Conservation (phyloP, 2,888 invertebrate genomes). For the Acleris cristana region DNA sequence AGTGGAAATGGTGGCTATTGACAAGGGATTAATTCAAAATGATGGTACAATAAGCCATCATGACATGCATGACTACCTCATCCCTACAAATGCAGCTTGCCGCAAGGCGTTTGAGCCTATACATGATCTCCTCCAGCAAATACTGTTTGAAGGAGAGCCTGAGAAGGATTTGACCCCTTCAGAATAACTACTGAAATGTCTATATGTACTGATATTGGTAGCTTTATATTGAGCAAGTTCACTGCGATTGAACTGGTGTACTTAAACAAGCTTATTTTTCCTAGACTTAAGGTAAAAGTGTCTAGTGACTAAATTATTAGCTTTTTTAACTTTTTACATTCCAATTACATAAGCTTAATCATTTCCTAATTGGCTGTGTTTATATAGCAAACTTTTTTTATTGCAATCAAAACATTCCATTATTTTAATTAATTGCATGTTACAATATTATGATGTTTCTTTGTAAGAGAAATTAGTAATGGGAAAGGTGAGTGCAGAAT, state of each 20-base stretch:
- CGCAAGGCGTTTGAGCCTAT: constrained; percentile 94
- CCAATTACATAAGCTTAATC: constrained; percentile 64
- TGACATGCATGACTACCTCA: constrained; percentile 96
- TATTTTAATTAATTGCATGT: constrained; percentile 2
- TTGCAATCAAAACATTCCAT: constrained; percentile 27
- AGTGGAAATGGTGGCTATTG: constrained; percentile 91
- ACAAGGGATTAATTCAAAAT: constrained; percentile 90
- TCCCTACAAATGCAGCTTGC: constrained; percentile 93
- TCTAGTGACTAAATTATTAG: constrained; percentile 50
- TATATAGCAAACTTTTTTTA: constrained; percentile 39
- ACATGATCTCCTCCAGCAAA: constrained; percentile 90
- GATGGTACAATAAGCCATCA: constrained; percentile 93
- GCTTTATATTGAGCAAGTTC: constrained; percentile 67
- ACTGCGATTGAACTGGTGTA: constrained; percentile 78
- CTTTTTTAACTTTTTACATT: constrained; percentile 69
- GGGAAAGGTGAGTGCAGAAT: constrained; percentile 5
- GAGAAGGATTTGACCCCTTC: constrained; percentile 90
- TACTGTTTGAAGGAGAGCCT: constrained; percentile 89
- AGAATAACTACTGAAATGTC: constrained; percentile 73
- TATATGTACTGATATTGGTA: constrained; percentile 43
- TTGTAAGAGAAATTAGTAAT: background rate
- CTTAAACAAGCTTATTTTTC: constrained; percentile 78
- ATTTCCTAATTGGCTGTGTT: constrained; percentile 71
- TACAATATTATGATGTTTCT: constrained; percentile 5
- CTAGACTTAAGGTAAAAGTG: constrained; percentile 62